Conservation (phyloP, 1,140 invertebrate species). For the Tetranychus urticae region DNA sequence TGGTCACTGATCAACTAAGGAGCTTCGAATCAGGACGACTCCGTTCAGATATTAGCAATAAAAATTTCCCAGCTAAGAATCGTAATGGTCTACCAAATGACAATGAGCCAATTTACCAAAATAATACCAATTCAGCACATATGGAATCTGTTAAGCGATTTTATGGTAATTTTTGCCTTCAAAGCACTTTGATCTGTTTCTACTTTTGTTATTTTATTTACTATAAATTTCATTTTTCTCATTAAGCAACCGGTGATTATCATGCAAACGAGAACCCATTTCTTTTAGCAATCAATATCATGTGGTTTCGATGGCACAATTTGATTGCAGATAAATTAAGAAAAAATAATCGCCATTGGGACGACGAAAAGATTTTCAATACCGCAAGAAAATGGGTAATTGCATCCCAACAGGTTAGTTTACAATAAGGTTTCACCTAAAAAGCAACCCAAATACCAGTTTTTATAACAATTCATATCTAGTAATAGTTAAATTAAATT, state of each 20-base stretch:
- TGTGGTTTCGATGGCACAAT: conserved; percentile 40
- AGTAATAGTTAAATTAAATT: conserved; percentile 43
- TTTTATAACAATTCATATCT: too few species aligned
- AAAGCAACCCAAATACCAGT: too few species aligned
- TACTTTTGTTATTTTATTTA: not conserved
- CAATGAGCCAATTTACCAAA: too few species aligned
- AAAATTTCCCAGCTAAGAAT: too few species aligned
- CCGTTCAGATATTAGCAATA: conserved; percentile 16
- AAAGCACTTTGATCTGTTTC: too few species aligned
- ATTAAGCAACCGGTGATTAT: conserved; percentile 31
- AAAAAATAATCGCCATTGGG: conserved; percentile 20
- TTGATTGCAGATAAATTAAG: conserved; percentile 23
- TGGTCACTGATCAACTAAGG: conserved; percentile 30
- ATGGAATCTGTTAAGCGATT: not conserved
- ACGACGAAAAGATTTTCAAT: conserved; percentile 29
- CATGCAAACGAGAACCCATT: conserved; percentile 34
- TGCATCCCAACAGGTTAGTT: conserved; percentile 21
- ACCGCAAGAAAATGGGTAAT: conserved; percentile 34
- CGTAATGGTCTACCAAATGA: too few species aligned
- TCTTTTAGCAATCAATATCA: conserved; percentile 27
- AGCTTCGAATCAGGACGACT: conserved; percentile 22
- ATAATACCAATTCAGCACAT: too few species aligned
- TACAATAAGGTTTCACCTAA: too few species aligned
- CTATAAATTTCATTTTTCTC: conserved; percentile 1
- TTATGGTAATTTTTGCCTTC: not conserved